Evolutionary conservation across 92 coral and sea anemone genomes (phyloP), one percentile per base, ranked within the genome.

Genomic region (Heteractis magnifica): DNA sequence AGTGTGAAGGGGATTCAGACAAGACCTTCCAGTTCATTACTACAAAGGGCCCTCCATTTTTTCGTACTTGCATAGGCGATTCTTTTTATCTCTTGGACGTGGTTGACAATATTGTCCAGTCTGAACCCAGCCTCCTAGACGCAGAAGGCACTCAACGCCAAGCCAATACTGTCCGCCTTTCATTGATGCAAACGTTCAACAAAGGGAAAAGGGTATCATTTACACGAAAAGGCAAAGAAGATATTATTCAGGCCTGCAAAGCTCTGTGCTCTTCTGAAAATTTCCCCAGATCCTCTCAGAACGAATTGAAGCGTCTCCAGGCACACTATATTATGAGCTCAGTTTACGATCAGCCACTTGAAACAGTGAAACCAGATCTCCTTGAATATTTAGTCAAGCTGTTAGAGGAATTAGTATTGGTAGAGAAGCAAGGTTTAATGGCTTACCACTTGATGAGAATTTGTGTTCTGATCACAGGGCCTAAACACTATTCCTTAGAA

Each of bases 31-130:
- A 88, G 82, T 94, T 88, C 64, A 58, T 94, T 1, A 83, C 82
- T 13, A 78, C 79, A 14, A 70, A 68, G 19, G 89, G 87, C 10
- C 98, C 98, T 0, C 80, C 90, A 1, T 92, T 94, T 76, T 94
- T 94, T 56, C 92, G 93, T 44, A 86, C 89, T 0, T 92, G 95
- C 16, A 84, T 94, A 21, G 82, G 94, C n/a, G 93, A 94, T 71
- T 90, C 94, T 0, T 94, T 94, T 74, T 72, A 56, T 34, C 95
- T 94, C 3, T 88, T 94, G 76, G 94, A 94, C 76, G 52, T 92
- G 12, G 95, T 90, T 19, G 95, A 94, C 21, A 49, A 51, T 8
- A 94, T 94, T 51, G 90, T 90, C 6, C 90, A 82, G 77, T 76
- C 92, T 60, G 92, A 80, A 8, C 49, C 90, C 18, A 60, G 19